phyloP scores from a whole-genome alignment of 1,140 invertebrate species.

The Diabrotica undecimpunctata region DNA sequence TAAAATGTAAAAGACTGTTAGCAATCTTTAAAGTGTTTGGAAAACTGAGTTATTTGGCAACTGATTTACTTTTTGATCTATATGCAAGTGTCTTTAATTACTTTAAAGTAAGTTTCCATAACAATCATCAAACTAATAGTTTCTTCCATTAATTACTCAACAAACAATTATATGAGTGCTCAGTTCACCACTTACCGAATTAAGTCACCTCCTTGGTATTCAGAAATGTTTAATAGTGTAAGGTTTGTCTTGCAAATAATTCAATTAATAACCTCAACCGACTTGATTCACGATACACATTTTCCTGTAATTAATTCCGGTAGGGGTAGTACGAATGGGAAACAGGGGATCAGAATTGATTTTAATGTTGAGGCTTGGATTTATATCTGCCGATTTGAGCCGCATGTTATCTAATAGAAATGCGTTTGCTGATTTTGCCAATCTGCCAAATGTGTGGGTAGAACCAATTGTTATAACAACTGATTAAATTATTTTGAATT shows the following conservation, averaged over 20 bases:
- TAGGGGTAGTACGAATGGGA: not conserved
- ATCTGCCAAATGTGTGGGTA: not conserved
- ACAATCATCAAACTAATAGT: not conserved
- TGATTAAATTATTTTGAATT: not conserved
- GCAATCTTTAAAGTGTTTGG: too few species aligned
- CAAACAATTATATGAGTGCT: not conserved
- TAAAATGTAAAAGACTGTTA: too few species aligned
- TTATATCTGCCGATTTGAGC: not conserved
- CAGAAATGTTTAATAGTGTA: not conserved
- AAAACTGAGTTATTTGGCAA: too few species aligned
- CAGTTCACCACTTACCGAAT: not conserved
- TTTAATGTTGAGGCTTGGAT: not conserved
- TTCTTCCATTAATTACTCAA: not conserved
- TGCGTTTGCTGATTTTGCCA: not conserved
- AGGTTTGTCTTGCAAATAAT: conserved; percentile 2
- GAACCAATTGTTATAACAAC: not conserved
- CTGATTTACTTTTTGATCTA: too few species aligned
- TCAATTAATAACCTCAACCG: not conserved
- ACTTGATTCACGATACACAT: not conserved
- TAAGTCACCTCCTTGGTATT: not conserved
- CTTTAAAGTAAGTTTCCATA: not conserved
- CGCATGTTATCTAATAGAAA: not conserved
- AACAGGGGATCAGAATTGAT: conserved; percentile 2
- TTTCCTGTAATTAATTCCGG: conserved; percentile 2
- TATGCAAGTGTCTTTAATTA: not conserved